phyloP scores from a whole-genome alignment of 1,140 invertebrate genomes.

The Drosophila funebris region DNA sequence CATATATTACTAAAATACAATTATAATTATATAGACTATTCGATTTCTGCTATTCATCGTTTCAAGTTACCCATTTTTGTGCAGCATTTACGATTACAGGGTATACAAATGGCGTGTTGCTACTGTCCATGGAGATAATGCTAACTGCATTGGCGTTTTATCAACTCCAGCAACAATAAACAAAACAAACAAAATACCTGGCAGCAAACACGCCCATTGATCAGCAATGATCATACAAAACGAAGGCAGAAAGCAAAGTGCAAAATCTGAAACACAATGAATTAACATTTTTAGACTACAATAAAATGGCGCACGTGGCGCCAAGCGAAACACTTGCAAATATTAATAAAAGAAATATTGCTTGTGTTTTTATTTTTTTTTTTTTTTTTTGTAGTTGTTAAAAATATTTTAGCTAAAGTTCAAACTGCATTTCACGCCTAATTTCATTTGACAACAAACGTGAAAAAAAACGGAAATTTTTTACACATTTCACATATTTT shows the following conservation, averaged over 20 bases:
- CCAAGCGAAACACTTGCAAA: conserved; percentile 27
- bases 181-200: background rate
- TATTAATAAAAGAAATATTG: background rate
- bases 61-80: no score
- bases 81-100: background rate
- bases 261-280: background rate
- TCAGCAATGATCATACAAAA: conserved; percentile 8
- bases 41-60: no score
- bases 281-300: conserved; percentile 3
- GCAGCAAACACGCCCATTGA: conserved; percentile 29
- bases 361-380: no score
- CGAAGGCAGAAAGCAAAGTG: background rate
- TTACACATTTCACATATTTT: conserved; percentile 50
- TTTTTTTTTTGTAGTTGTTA: conserved; percentile 9
- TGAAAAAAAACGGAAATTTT: conserved; percentile 37
- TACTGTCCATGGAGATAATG: conserved; percentile 28
- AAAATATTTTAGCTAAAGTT: conserved; percentile 67
- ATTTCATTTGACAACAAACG: conserved; percentile 71
- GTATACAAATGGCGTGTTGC: conserved; percentile 36
- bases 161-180: conserved; percentile 37
- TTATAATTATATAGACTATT: no score
- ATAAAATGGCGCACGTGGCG: conserved; percentile 26
- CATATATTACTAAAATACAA: no score
- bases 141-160: conserved; percentile 47
- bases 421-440: conserved; percentile 78